Evolutionary conservation across 2,888 invertebrate genomes (phyloP), one percentile per base, ranked within the genome.

Genomic region (Meiosimyza decipiens): DNA sequence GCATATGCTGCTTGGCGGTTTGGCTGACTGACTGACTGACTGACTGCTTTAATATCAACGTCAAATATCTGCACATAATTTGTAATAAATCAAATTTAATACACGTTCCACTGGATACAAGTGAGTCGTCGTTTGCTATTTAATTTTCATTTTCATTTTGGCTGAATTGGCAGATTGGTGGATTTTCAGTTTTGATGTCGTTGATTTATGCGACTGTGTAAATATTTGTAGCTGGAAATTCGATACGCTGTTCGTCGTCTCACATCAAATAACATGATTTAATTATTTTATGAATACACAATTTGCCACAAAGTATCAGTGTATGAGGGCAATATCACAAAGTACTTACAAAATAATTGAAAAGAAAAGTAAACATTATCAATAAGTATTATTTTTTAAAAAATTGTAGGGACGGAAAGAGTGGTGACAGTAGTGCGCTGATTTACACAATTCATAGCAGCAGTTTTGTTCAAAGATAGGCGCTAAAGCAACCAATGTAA

Each of bases 81-180:
- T 70, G 69, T 54, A 73, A 75, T 73, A 75, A 75, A 75, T 75
- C 75, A 75, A 75, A 72, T 72, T 71, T 65, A 70, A 73, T 70
- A 71, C 70, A 70, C 49, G 52, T 40, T 55, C 57, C 55, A 40
- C 71, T 47, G 49, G n/a, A 49, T 16, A 51, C 66, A 16, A n/a
- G 22, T 18, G 55, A 55, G 28, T 22, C 49, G 33, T 4, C 57
- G 57, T 28, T 28, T 28, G 22, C 40, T 60, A 40, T 40, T 60
- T 28, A 40, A 60, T 33, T 60, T 33, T 60, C 33, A 60, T 60
- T 40, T n/a, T 15, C 7, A 28, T n/a, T 15, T 13, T 28, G 13
- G 33, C 15, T 15, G 50, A n/a, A 63, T 49, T 63, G 33, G 33
- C 16, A 22, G 33, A 15, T 12, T n/a, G 55, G 40, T 40, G 40